phyloP scores from a whole-genome alignment of 2,113 vertebrate species.

The Hippocampus barbouri region DNA sequence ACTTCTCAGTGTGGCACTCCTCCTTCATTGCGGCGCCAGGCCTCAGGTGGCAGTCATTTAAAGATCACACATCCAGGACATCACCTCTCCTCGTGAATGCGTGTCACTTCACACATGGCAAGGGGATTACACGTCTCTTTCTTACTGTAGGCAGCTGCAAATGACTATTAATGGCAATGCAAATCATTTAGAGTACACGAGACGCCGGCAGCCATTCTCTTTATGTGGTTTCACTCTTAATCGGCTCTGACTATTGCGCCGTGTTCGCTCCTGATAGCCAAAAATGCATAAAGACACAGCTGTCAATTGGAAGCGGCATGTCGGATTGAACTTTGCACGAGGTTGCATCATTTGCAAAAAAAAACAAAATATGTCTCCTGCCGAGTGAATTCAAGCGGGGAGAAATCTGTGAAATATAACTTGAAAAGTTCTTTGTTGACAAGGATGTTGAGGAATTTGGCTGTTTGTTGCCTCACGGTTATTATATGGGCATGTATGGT shows the following conservation, averaged over 20 bases:
- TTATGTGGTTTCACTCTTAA: slow-evolving; percentile 52
- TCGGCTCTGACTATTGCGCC: slow-evolving; percentile 59
- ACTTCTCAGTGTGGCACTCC: slow-evolving; percentile 48
- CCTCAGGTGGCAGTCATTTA: slow-evolving; percentile 78
- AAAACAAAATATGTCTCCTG: slow-evolving; percentile 14
- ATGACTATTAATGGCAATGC: slow-evolving; percentile 73
- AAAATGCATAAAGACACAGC: slow-evolving; percentile 42
- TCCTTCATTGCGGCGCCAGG: slow-evolving; percentile 49
- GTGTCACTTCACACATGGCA: slow-evolving; percentile 75
- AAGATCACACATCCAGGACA: slow-evolving; percentile 74
- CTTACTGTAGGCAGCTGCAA: slow-evolving; percentile 58
- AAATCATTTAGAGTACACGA: slow-evolving; percentile 63
- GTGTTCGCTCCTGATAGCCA: slow-evolving; percentile 41
- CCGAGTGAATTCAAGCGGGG: slow-evolving; percentile 3
- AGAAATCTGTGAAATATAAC: slow-evolving; percentile 42
- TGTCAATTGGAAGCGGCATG: slow-evolving; percentile 45
- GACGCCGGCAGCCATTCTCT: slow-evolving; percentile 50
- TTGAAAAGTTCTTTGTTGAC: slow-evolving; percentile 47
- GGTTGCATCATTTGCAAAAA: slow-evolving; percentile 45
- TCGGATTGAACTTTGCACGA: slow-evolving; percentile 53
- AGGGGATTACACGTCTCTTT: slow-evolving; percentile 65
- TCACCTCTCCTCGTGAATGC: slow-evolving; percentile 58
- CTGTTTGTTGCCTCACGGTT: not conserved
- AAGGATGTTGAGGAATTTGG: slow-evolving; percentile 29
- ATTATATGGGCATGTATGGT: slow-evolving; percentile 12